phyloP scores from a whole-genome alignment of 1,140 invertebrate species.

The Tetramorium parvispinum region DNA sequence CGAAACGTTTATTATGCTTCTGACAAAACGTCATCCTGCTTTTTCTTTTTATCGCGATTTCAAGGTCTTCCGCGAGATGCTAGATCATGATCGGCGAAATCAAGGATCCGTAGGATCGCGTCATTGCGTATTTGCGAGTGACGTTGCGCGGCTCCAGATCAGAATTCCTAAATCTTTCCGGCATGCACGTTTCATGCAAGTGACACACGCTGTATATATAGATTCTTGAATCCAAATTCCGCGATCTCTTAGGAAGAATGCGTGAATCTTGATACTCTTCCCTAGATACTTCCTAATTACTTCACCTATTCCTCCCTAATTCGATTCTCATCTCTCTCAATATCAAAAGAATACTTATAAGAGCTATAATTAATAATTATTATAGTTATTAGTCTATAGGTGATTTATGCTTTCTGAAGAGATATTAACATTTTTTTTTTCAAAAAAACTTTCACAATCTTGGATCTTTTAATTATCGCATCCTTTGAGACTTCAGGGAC shows the following conservation, averaged over 20 bases:
- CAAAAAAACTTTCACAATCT: not conserved
- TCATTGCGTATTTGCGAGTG: constrained; percentile 36
- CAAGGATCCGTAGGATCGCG: constrained; percentile 51
- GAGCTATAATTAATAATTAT: no score
- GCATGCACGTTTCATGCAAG: constrained; percentile 31
- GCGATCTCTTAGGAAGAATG: not conserved
- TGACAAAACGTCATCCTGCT: constrained; percentile 38
- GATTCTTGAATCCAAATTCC: constrained; percentile 7
- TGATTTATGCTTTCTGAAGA: not conserved
- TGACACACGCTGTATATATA: constrained; percentile 48
- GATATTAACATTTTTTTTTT: not conserved
- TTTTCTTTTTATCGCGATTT: constrained; percentile 33
- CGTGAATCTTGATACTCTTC: not conserved
- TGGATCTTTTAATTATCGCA: not conserved
- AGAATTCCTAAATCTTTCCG: constrained; percentile 48
- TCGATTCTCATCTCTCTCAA: not conserved
- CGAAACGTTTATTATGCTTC: constrained; percentile 61
- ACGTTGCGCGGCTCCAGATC: constrained; percentile 32
- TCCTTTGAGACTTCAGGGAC: not conserved
- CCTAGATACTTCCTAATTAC: not conserved
- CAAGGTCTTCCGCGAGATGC: constrained; percentile 42
- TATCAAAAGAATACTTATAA: not conserved
- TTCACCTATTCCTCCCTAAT: not conserved
- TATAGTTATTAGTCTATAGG: no score
- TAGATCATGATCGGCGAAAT: constrained; percentile 49